phyloP scores from a whole-genome alignment of 2,888 invertebrate genomes.

The Euzetes globulus region DNA sequence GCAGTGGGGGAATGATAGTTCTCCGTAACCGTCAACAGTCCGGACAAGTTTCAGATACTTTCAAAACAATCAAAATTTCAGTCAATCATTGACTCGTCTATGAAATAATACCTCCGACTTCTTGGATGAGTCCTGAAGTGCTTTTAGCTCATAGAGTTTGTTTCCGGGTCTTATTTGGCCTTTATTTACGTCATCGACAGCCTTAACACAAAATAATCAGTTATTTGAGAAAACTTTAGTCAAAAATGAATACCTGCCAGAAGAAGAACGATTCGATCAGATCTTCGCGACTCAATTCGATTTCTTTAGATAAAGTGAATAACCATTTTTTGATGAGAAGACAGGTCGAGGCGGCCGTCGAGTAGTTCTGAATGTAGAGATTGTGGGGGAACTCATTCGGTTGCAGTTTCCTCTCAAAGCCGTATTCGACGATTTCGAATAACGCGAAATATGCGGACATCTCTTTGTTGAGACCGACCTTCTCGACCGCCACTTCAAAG shows the following conservation, averaged over 20 bases:
- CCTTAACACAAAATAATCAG: conserved; percentile 49
- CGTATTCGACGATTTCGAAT: conserved; percentile 94
- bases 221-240: too few species aligned
- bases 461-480: conserved; percentile 69
- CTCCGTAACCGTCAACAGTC: conserved; percentile 82
- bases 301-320: conserved; percentile 63
- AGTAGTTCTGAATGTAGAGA: conserved; percentile 94
- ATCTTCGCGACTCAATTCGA: conserved; percentile 59
- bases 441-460: conserved; percentile 85
- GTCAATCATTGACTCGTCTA: neutral
- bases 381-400: conserved; percentile 93
- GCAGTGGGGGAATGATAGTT: conserved; percentile 89
- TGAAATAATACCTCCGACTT: conserved; percentile 61
- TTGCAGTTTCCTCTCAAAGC: conserved; percentile 89
- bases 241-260: conserved; percentile 60
- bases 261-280: conserved; percentile 76
- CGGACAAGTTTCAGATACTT: conserved; percentile 74
- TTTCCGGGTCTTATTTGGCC: conserved; percentile 83
- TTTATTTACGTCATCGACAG: conserved; percentile 89
- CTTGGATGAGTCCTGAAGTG: conserved; percentile 79
- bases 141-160: conserved; percentile 89
- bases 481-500: conserved; percentile 71
- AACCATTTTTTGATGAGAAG: conserved; percentile 80
- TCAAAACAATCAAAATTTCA: neutral
- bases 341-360: conserved; percentile 92